These are phyloP conservation scores for Passer domesticus DNA, from an alignment of 2,113 vertebrate species.

Conservation along the genomic window DNA sequence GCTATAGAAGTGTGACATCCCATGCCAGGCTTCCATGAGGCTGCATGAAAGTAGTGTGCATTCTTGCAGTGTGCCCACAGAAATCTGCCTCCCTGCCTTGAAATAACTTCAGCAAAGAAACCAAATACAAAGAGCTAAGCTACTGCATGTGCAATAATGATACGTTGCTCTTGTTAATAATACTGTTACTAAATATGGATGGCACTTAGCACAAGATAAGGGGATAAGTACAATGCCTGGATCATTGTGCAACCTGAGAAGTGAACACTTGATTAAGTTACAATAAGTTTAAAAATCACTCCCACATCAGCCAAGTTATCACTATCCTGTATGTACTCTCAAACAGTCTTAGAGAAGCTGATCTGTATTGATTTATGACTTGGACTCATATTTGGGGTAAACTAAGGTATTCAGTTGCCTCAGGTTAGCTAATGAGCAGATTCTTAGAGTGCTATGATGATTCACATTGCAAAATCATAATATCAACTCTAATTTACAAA, in stretches of 20 bases:
- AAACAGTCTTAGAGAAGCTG: neutral
- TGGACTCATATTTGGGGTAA: neutral
- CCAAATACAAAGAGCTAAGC: neutral
- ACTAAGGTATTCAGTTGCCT: neutral
- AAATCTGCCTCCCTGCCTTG: neutral
- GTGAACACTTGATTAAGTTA: neutral
- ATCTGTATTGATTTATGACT: neutral
- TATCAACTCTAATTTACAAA: neutral
- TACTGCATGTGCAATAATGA: neutral
- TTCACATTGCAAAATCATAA: neutral
- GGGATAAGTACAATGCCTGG: neutral
- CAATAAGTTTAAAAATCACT: neutral
- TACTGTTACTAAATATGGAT: neutral
- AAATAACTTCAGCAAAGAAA: neutral
- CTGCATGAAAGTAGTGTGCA: neutral
- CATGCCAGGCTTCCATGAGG: neutral
- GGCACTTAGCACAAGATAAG: neutral
- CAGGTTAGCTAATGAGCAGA: neutral
- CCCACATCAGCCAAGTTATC: neutral
- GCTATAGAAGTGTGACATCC: fast-evolving
- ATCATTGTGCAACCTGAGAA: neutral
- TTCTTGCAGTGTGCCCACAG: neutral
- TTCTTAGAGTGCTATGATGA: neutral
- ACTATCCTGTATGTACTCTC: neutral
- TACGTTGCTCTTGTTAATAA: neutral